Evolutionary conservation across 2,888 invertebrate species (phyloP).

Genomic region (Drosophila helvetica): DNA sequence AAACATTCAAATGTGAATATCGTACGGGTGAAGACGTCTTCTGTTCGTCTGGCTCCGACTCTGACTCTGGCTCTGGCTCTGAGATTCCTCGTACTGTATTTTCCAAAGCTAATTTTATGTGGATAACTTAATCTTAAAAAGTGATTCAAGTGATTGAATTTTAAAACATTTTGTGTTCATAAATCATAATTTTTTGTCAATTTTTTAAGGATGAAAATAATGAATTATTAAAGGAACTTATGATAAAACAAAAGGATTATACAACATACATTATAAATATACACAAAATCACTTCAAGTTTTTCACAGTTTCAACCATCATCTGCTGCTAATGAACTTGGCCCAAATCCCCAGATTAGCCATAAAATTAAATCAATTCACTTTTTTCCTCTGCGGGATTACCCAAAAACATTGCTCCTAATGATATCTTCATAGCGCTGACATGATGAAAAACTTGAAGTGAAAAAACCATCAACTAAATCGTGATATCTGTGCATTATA

Average conservation of each 20-base stretch:
- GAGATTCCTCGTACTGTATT: conserved; percentile 31
- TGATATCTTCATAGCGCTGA: conserved; percentile 17
- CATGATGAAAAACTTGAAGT: conserved; percentile 56
- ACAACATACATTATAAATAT: conserved; percentile 6
- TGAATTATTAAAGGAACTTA: conserved; percentile 3
- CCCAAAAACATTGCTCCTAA: conserved; percentile 15
- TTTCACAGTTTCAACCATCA: not conserved
- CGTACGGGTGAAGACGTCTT: conserved; percentile 84
- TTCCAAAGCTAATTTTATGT: conserved; percentile 25
- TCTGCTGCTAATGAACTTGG: conserved; percentile 17
- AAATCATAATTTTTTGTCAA: conserved; percentile 3
- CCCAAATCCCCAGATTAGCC: not conserved
- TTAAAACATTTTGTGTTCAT: conserved; percentile 13
- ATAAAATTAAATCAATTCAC: conserved; percentile 7
- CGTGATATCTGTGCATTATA: conserved; percentile 64
- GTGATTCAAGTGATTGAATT: conserved; percentile 23
- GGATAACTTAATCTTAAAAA: conserved; percentile 17
- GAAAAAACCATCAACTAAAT: conserved; percentile 57
- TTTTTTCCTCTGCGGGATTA: conserved; percentile 16
- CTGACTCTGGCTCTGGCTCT: conserved; percentile 40
- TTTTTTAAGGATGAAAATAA: conserved; percentile 12
- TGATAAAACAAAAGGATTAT: conserved; percentile 2
- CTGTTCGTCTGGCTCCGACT: conserved; percentile 71
- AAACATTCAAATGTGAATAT: conserved; percentile 84
- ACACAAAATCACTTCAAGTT: conserved; percentile 48